Evolutionary conservation across 2,113 vertebrate species (phyloP), one percentile per base, ranked within the genome.

Genomic region (Butastur rufipennis): DNA sequence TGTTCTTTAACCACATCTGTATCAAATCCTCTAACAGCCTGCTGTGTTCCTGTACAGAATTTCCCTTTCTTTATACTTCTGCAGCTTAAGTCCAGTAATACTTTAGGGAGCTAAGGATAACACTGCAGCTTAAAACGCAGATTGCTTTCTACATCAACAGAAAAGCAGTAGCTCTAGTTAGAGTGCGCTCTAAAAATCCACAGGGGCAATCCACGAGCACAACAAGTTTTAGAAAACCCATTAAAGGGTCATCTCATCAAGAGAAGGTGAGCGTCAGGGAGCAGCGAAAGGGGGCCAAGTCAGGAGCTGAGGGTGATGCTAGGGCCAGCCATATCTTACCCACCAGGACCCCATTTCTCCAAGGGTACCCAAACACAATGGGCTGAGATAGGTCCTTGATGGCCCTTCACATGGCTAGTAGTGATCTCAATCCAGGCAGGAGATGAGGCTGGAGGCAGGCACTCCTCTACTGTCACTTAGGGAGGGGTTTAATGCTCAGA

Each of bases 291-390:
- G 14, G 14, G 2, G 4, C 32, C 10, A 40, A 52, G n/a, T 22
- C 61, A 47, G 27, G 38, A 62, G 55, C 42, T n/a, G 77, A 70
- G 38, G 9, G 13, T 43, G 20, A 13, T 65, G 16, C 18, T n/a
- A 15, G 21, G 14, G 25, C 42, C 20, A 65, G 40, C 34, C 7
- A 10, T n/a, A 12, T 11, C 29, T 17, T 82, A 21, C 32, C 32
- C 15, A 29, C 7, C 11, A 72, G 56, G 12, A 58, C 11, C 27
- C 22, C 7, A 3, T 63, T 78, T 62, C 19, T 25, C 42, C 7
- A 10, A 0, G 7, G 18, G 11, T 45, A 16, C 29, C 9, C 75
- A 38, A 50, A 11, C 22, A 27, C 9, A 19, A 5, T 0, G 0
- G 40, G 16, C 23, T 73, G n/a, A 58, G 13, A 18, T 1, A 2